A percentile compares a stretch with the other conserved stretches of the same genome.
These are phyloP conservation scores for Cephus runcator DNA, from an alignment of 2,888 invertebrate species.

Conservation along the genomic window DNA sequence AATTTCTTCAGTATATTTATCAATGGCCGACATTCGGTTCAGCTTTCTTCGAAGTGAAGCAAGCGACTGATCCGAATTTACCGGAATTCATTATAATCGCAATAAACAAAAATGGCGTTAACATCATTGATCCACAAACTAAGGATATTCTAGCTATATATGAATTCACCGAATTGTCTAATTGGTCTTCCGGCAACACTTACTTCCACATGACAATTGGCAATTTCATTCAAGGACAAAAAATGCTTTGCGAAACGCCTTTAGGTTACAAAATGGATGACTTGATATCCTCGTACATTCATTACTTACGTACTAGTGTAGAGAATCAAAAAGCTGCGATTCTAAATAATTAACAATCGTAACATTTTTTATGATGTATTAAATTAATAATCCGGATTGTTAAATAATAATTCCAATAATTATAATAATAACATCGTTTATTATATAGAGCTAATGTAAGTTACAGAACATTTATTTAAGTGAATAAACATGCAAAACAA, in stretches of 20 bases:
- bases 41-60: slow-evolving; percentile 94
- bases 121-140: slow-evolving; percentile 86
- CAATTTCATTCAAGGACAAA: slow-evolving; percentile 91
- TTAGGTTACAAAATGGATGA: slow-evolving; percentile 98
- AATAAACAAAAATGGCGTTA: slow-evolving; percentile 91
- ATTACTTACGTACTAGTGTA: slow-evolving; percentile 64
- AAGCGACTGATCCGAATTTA: slow-evolving; percentile 86
- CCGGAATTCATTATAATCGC: slow-evolving; percentile 90
- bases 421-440: too few relatives aligned
- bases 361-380: too few relatives aligned
- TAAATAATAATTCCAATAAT: too few relatives aligned
- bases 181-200: slow-evolving; percentile 96
- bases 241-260: slow-evolving; percentile 89
- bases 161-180: slow-evolving; percentile 88
- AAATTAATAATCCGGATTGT: too few relatives aligned
- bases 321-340: background rate
- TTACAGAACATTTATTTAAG: too few relatives aligned
- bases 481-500: too few relatives aligned
- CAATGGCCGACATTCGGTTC: slow-evolving; percentile 92
- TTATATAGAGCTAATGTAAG: too few relatives aligned
- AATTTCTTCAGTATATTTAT: slow-evolving; percentile 81
- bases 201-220: slow-evolving; percentile 96
- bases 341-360: too few relatives aligned
- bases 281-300: slow-evolving; percentile 89
- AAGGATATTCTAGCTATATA: slow-evolving; percentile 89